These are phyloP conservation scores for Bombus waltoni DNA, from an alignment of 1,140 invertebrate genomes.

Conservation along the genomic window DNA sequence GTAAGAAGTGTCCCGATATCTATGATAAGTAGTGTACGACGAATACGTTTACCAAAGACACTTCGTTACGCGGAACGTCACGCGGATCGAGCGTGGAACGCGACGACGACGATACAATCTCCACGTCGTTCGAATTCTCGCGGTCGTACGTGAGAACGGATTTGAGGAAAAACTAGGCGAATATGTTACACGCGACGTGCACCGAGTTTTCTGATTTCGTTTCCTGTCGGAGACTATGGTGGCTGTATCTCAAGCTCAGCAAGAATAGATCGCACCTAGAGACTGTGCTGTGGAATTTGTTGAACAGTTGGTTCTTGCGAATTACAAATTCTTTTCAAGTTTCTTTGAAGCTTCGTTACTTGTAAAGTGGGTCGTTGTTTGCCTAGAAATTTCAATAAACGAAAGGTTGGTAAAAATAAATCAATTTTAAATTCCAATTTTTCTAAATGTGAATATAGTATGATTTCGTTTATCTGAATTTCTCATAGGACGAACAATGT, in stretches of 20 bases:
- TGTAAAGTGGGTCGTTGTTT: not conserved
- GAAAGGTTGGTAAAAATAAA: not conserved
- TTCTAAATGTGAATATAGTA: not conserved
- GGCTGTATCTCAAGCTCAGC: not conserved
- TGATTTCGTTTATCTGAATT: not conserved
- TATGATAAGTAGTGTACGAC: not conserved
- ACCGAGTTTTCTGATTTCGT: not conserved
- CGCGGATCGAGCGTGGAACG: not conserved
- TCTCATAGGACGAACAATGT: not conserved
- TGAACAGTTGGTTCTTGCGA: not conserved
- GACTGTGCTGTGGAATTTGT: not conserved
- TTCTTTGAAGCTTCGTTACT: not conserved
- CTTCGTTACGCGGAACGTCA: constrained; percentile 13
- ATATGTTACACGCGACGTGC: not conserved
- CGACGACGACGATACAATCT: not conserved
- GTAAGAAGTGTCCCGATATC: too few relatives aligned
- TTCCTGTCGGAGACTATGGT: too few relatives aligned
- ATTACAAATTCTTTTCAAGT: not conserved
- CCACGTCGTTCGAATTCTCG: not conserved
- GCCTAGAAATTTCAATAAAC: not conserved
- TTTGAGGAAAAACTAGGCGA: not conserved
- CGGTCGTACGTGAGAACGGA: not conserved
- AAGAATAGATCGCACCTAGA: not conserved
- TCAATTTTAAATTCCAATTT: not conserved
- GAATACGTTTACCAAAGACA: not conserved